phyloP scores from a whole-genome alignment of 2,113 vertebrate species.

The Muntiacus muntjak region DNA sequence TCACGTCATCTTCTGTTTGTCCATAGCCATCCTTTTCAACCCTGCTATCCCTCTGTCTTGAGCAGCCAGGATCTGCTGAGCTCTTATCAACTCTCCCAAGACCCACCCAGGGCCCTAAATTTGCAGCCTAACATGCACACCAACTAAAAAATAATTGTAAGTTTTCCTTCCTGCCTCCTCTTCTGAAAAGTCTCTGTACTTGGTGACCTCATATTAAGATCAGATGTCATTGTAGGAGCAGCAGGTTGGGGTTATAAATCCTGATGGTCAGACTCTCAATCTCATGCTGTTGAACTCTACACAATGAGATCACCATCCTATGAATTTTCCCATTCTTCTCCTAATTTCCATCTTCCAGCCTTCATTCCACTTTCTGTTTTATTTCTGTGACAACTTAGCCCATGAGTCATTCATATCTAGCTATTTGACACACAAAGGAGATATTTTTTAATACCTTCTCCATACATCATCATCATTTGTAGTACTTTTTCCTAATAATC shows the following conservation, averaged over 20 bases:
- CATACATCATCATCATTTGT: not conserved
- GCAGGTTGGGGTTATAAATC: not conserved
- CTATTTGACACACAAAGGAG: not conserved
- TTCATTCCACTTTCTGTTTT: not conserved
- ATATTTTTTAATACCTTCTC: not conserved
- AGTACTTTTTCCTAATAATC: not conserved
- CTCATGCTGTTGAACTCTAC: not conserved
- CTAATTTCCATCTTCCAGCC: not conserved
- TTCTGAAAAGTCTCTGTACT: not conserved
- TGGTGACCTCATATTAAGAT: not conserved
- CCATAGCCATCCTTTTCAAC: not conserved
- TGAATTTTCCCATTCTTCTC: not conserved
- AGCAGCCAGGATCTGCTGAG: not conserved
- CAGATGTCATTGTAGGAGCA: not conserved
- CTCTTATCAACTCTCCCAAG: not conserved
- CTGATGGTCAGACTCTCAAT: not conserved
- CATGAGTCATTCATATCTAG: not conserved
- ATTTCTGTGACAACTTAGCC: not conserved
- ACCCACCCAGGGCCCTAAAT: accelerated
- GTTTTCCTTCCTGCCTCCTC: not conserved
- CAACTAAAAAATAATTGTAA: not conserved
- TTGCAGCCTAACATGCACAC: not conserved
- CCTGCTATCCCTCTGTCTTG: not conserved
- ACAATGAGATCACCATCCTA: not conserved
- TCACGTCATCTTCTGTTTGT: accelerated